Conservation (phyloP, 92 coral and sea anemone genomes). For the Actinernus sp. region DNA sequence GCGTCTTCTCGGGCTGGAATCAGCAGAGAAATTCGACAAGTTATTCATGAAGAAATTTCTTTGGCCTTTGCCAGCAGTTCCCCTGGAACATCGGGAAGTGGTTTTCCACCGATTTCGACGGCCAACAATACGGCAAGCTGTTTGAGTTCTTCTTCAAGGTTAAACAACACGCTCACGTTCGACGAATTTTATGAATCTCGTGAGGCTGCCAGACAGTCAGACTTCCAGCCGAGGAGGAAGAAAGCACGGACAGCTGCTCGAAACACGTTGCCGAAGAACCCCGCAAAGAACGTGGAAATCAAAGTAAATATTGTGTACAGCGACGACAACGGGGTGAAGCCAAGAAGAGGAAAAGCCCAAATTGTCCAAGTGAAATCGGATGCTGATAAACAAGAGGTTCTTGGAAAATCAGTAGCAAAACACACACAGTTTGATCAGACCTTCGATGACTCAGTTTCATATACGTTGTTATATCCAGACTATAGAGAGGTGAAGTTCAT, state of each 20-base stretch:
- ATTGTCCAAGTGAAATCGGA: slow-evolving; percentile 39
- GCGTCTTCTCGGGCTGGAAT: no score
- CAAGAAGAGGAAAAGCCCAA: slow-evolving; percentile 71
- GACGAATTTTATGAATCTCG: slow-evolving; percentile 55
- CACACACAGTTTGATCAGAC: slow-evolving; percentile 70
- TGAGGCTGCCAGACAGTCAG: slow-evolving; percentile 34
- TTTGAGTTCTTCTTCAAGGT: no score
- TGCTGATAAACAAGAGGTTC: slow-evolving; percentile 54
- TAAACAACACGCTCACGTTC: slow-evolving; percentile 36
- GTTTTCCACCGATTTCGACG: no score
- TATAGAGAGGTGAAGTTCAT: slow-evolving; percentile 56
- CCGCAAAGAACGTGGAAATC: slow-evolving; percentile 56
- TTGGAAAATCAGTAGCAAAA: slow-evolving; percentile 48
- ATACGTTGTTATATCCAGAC: slow-evolving; percentile 74
- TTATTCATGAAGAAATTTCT: no score
- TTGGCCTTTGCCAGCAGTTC: no score
- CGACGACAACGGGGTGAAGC: slow-evolving; percentile 63
- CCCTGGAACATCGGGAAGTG: no score
- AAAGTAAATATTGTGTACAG: slow-evolving; percentile 67
- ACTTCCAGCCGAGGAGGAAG: slow-evolving; percentile 44
- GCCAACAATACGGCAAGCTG: no score
- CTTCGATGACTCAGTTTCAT: slow-evolving; percentile 41
- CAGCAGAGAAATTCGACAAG: no score
- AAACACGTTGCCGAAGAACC: background rate
- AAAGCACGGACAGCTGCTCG: slow-evolving; percentile 5